These are phyloP conservation scores for Ptychadena robeensis DNA, from an alignment of 2,797 vertebrate genomes.

Conservation along the genomic window DNA sequence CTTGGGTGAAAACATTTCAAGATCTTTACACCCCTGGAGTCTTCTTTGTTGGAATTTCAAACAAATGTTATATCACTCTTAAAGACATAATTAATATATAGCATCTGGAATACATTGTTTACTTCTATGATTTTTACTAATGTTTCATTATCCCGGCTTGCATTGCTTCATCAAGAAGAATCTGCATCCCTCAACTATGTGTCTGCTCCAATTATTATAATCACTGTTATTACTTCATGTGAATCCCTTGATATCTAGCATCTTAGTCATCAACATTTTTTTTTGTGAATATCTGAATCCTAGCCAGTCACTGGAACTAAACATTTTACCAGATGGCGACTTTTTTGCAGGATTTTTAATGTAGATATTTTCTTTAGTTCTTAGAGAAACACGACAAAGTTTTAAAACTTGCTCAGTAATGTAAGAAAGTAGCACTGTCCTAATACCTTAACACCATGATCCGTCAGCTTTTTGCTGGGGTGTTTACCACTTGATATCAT, in stretches of 20 bases:
- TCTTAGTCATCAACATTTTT: constrained; percentile 56
- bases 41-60: neutral
- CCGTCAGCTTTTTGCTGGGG: neutral
- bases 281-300: constrained; percentile 64
- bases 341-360: constrained; percentile 22
- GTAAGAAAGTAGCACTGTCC: constrained; percentile 29
- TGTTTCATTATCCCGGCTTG: constrained; percentile 56
- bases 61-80: neutral
- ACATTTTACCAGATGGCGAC: constrained; percentile 68
- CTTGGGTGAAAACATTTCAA: too few species aligned
- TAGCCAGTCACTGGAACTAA: constrained; percentile 67
- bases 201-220: constrained; percentile 52
- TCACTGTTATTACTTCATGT: constrained; percentile 57
- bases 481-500: neutral
- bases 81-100: constrained; percentile 25
- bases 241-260: constrained; percentile 60
- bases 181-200: constrained; percentile 52
- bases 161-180: constrained; percentile 57
- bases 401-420: constrained; percentile 36
- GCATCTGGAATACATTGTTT: constrained; percentile 59
- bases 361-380: constrained; percentile 38
- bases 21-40: too few species aligned
- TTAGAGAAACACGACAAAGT: constrained; percentile 8
- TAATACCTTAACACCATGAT: constrained; percentile 35
- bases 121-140: constrained; percentile 36